Percentiles rank a stretch among this genome's conserved stretches.
phyloP scores from a whole-genome alignment of 1,140 invertebrate genomes.

The Trinorchestia longiramus region DNA sequence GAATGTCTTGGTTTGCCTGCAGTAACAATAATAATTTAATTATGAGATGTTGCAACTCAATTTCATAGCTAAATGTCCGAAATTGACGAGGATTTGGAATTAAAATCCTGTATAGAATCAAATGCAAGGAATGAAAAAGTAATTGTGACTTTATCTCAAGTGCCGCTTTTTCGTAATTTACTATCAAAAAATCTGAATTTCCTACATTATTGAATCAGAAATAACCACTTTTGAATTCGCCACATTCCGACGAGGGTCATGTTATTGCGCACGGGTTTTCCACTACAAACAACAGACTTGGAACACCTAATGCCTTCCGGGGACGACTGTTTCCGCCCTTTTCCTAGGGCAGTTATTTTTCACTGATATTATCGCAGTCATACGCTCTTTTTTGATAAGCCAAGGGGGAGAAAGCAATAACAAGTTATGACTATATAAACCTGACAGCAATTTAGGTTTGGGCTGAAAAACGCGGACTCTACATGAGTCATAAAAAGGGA shows the following conservation, averaged over 20 bases:
- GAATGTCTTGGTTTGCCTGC: too few species aligned
- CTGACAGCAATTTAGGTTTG: neutral
- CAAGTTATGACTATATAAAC: conserved; percentile 1
- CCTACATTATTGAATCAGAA: neutral
- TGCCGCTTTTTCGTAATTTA: too few species aligned
- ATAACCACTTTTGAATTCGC: neutral
- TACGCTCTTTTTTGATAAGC: conserved; percentile 39
- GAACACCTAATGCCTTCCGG: neutral
- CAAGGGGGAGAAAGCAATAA: conserved; percentile 3
- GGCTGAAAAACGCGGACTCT: neutral
- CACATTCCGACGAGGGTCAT: too few species aligned
- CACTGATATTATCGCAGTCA: conserved; percentile 30
- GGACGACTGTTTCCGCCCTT: neutral
- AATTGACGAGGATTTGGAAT: too few species aligned
- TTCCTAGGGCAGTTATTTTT: neutral
- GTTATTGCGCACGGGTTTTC: neutral
- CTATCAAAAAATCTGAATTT: too few species aligned
- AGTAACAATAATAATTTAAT: too few species aligned
- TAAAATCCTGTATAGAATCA: too few species aligned
- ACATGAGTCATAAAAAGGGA: neutral
- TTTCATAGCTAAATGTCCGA: too few species aligned
- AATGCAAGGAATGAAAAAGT: too few species aligned
- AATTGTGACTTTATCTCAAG: too few species aligned
- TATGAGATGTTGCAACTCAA: too few species aligned
- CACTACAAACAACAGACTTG: neutral